Percentiles rank a stretch among this genome's conserved stretches.
phyloP scores from a whole-genome alignment of 2,888 invertebrate genomes.

The Strigamia transsilvanica region DNA sequence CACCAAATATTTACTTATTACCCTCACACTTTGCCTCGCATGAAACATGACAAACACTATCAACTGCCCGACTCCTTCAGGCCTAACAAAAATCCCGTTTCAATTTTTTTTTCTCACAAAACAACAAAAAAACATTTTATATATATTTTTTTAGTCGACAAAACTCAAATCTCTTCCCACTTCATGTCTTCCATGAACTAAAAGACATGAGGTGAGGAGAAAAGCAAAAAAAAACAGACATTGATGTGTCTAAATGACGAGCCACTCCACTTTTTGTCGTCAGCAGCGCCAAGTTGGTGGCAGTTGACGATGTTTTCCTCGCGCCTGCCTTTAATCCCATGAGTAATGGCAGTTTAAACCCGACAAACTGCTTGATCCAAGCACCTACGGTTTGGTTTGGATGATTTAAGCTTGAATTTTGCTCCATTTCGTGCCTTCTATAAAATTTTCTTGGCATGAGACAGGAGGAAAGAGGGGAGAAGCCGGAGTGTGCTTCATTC shows the following conservation, averaged over 20 bases:
- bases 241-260: conserved; percentile 36
- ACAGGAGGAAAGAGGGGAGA: neutral
- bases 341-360: conserved; percentile 54
- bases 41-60: neutral
- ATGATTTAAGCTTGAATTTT: conserved; percentile 31
- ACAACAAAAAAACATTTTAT: too few relatives aligned
- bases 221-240: neutral
- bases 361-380: conserved; percentile 52
- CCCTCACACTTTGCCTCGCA: too few relatives aligned
- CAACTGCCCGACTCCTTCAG: neutral
- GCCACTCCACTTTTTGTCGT: conserved; percentile 6
- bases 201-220: neutral
- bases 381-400: neutral
- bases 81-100: neutral
- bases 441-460: conserved; percentile 4
- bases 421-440: neutral
- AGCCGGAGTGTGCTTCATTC: neutral
- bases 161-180: conserved; percentile 13
- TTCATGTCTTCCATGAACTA: neutral
- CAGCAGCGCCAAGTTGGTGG: neutral
- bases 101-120: neutral
- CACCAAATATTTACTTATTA: too few relatives aligned
- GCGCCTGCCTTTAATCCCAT: conserved; percentile 50
- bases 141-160: neutral
- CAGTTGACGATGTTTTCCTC: conserved; percentile 21